Evolutionary conservation across 2,888 invertebrate genomes (phyloP).

Genomic region (Bugula neritina): DNA sequence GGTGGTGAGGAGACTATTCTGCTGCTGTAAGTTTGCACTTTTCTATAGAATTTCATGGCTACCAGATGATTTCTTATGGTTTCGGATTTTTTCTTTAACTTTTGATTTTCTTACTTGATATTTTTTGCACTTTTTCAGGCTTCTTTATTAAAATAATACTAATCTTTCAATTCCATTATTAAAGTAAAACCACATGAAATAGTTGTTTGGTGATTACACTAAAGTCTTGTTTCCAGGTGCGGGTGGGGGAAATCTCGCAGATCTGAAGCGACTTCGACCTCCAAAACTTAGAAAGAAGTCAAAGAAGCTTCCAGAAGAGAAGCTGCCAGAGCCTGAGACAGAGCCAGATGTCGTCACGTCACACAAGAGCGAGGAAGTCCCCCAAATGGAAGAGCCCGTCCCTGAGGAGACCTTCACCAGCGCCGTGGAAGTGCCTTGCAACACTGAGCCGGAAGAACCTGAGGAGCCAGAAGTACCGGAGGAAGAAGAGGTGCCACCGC

Average conservation of each 20-base stretch:
- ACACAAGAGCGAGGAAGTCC: not conserved
- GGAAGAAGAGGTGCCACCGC: not conserved
- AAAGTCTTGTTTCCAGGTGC: not conserved
- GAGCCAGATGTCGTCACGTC: constrained; percentile 20
- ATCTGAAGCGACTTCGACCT: not conserved
- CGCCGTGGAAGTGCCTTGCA: not conserved
- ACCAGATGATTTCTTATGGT: too few relatives aligned
- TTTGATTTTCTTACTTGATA: too few relatives aligned
- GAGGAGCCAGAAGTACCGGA: not conserved
- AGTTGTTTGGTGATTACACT: too few relatives aligned
- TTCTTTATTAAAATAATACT: too few relatives aligned
- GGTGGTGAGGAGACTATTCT: not conserved
- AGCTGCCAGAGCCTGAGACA: not conserved
- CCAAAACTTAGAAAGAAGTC: not conserved
- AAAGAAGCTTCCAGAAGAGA: not conserved
- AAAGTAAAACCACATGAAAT: too few relatives aligned
- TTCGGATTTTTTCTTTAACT: too few relatives aligned
- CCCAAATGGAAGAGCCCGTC: not conserved
- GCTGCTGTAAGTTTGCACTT: constrained; percentile 19
- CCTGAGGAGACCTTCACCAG: not conserved
- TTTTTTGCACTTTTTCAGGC: too few relatives aligned
- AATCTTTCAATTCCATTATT: too few relatives aligned
- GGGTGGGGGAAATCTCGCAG: constrained; percentile 2
- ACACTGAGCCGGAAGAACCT: not conserved
- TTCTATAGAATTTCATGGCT: not conserved